Evolutionary conservation across 2,797 vertebrate genomes (phyloP).

Genomic region (Pelochelys cantorii): DNA sequence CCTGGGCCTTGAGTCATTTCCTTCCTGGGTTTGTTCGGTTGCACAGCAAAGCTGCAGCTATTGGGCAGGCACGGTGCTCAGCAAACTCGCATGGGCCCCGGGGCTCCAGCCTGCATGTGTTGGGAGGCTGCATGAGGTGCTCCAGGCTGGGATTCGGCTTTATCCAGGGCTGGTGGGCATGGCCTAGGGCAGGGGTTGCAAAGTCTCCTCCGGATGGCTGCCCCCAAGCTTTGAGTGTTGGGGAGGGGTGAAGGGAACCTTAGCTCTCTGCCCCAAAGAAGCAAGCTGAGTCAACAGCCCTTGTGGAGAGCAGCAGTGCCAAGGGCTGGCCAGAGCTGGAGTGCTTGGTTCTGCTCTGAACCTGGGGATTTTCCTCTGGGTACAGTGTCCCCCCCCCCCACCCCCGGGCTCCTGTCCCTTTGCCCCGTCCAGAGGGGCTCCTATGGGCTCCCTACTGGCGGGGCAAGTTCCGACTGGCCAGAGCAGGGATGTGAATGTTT

Average conservation of each 20-base stretch:
- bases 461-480: neutral
- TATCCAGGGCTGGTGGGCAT: neutral
- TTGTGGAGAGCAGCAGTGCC: neutral
- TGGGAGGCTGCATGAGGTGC: neutral
- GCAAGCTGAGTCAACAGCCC: too few relatives aligned
- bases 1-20: constrained; percentile 71
- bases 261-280: neutral
- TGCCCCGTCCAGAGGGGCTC: neutral
- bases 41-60: constrained; percentile 60
- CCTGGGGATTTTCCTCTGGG: neutral
- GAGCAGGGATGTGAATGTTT: too few relatives aligned
- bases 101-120: neutral
- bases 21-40: constrained; percentile 76
- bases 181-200: neutral
- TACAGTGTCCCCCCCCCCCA: neutral
- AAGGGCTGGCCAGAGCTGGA: neutral
- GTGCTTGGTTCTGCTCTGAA: neutral
- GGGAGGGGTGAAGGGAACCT: neutral
- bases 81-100: neutral
- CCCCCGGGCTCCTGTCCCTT: neutral
- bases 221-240: neutral
- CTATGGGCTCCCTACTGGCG: fast-evolving
- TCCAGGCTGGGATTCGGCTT: neutral
- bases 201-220: neutral
- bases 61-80: constrained; percentile 1